Evolutionary conservation across 2,888 invertebrate species (phyloP).

Genomic region (Dasysyrphus tricinctus): DNA sequence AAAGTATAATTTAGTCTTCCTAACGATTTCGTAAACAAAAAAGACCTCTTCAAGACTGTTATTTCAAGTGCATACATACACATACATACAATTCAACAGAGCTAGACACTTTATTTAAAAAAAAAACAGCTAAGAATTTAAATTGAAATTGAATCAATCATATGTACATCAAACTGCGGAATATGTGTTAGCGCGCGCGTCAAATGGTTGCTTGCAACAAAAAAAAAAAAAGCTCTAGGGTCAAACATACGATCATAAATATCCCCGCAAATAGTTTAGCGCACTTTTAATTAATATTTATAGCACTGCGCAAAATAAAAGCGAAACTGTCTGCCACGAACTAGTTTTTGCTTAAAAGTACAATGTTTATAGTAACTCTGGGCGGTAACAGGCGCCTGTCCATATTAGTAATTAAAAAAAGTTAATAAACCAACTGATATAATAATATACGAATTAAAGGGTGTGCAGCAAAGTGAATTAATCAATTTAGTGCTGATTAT

Average conservation of each 20-base stretch:
- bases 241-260: slow-evolving; percentile 14
- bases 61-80: no score
- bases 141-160: not conserved
- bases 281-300: slow-evolving; percentile 15
- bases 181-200: not conserved
- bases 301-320: slow-evolving; percentile 22
- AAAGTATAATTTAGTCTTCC: no score
- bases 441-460: slow-evolving; percentile 12
- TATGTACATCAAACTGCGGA: not conserved
- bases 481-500: not conserved
- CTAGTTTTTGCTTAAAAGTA: slow-evolving; percentile 15
- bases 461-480: slow-evolving; percentile 7
- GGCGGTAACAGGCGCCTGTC: slow-evolving; percentile 6
- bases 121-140: not conserved
- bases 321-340: slow-evolving; percentile 14
- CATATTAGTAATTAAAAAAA: not conserved
- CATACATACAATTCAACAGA: no score
- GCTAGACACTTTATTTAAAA: no score
- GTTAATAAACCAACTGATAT: not conserved
- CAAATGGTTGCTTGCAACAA: not conserved
- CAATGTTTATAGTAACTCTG: slow-evolving; percentile 2
- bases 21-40: no score
- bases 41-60: no score
- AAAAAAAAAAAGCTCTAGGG: not conserved
- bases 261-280: not conserved